Evolutionary conservation across 2,113 vertebrate species (phyloP).

Genomic region (Jacana jacana): DNA sequence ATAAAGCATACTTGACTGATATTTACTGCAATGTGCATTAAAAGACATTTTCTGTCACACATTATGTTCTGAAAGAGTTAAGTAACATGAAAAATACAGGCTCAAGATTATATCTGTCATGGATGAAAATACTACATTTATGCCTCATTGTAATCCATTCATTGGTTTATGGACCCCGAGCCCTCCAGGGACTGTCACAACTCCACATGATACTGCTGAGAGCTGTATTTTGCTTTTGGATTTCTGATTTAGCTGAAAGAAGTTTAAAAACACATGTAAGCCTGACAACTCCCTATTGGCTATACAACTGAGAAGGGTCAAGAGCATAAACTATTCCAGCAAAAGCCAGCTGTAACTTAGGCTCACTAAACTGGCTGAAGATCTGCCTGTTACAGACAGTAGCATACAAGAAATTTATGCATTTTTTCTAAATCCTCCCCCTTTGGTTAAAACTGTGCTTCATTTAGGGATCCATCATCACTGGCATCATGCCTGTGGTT

Average conservation of each 20-base stretch:
- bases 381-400: constrained; percentile 50
- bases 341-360: constrained; percentile 67
- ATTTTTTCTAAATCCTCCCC: constrained; percentile 39
- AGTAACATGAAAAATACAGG: constrained; percentile 51
- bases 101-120: constrained; percentile 58
- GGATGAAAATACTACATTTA: constrained; percentile 59
- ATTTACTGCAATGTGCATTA: constrained; percentile 37
- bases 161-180: constrained; percentile 50
- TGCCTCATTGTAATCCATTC: constrained; percentile 55
- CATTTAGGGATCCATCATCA: constrained; percentile 47
- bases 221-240: constrained; percentile 59
- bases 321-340: constrained; percentile 58
- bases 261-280: constrained; percentile 69
- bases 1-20: constrained; percentile 52
- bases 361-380: constrained; percentile 44
- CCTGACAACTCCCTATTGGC: constrained; percentile 65
- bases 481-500: background rate
- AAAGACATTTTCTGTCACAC: constrained; percentile 52
- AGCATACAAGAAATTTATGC: constrained; percentile 58
- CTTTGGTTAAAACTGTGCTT: constrained; percentile 22
- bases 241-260: constrained; percentile 65
- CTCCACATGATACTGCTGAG: constrained; percentile 56
- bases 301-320: constrained; percentile 57
- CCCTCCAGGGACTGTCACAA: constrained; percentile 43
- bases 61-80: constrained; percentile 65